Conservation (phyloP, 2,888 invertebrate species). For the Colletes collaris region DNA sequence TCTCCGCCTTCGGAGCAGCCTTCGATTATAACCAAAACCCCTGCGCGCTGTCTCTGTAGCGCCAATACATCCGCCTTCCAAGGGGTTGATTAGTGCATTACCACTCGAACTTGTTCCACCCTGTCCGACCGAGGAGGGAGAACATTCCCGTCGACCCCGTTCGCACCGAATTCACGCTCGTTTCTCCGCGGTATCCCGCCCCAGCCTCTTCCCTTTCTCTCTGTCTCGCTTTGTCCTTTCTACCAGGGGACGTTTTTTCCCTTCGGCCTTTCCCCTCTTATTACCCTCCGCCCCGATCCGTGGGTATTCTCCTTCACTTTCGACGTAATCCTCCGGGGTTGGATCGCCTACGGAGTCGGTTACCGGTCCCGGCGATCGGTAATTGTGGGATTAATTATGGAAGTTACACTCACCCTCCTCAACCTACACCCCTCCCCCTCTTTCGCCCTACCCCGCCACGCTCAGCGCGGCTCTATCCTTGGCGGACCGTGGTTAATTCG, state of each 20-base stretch:
- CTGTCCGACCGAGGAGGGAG: constrained; percentile 50
- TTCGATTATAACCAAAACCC: constrained; percentile 80
- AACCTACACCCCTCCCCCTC: constrained; percentile 2
- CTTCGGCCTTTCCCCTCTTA: constrained; percentile 16
- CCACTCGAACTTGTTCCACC: constrained; percentile 74
- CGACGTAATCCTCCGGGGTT: constrained; percentile 65
- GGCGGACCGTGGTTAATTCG: constrained; percentile 67
- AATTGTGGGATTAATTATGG: constrained; percentile 79
- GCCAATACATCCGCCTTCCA: constrained; percentile 76
- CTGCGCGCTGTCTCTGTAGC: constrained; percentile 68
- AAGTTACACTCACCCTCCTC: constrained; percentile 57
- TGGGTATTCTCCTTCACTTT: constrained; percentile 56
- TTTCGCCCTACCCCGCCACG: no score
- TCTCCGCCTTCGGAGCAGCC: constrained; percentile 73
- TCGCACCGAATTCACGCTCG: constrained; percentile 65
- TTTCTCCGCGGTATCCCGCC: constrained; percentile 39
- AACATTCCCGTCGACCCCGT: constrained; percentile 56
- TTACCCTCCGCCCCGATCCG: constrained; percentile 14
- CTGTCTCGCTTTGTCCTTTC: constrained; percentile 45
- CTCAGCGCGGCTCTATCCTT: not conserved
- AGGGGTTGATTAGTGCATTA: constrained; percentile 80
- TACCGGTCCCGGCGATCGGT: constrained; percentile 67
- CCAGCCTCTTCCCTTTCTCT: constrained; percentile 21
- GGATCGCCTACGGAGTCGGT: constrained; percentile 60
- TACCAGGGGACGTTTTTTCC: constrained; percentile 41